phyloP scores from a whole-genome alignment of 2,888 invertebrate genomes.

The Dryocosmus kuriphilus region DNA sequence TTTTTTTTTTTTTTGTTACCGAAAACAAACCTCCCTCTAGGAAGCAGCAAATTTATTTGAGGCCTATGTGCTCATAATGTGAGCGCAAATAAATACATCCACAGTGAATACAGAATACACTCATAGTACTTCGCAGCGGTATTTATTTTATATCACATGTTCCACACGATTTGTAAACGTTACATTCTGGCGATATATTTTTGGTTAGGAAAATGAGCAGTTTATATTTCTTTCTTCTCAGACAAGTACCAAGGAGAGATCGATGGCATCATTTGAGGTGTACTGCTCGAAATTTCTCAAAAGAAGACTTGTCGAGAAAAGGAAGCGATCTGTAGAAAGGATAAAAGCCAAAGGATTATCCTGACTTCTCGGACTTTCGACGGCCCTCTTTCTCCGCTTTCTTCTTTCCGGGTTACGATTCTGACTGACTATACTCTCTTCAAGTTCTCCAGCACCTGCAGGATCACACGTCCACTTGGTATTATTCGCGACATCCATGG shows the following conservation, averaged over 20 bases:
- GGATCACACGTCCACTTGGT: neutral
- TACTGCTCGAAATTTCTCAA: neutral
- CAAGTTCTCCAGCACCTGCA: neutral
- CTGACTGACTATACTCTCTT: neutral
- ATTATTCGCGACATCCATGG: neutral
- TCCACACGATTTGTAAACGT: neutral
- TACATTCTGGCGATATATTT: neutral
- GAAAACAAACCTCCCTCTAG: no score
- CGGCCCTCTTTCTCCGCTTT: neutral
- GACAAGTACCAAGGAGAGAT: neutral
- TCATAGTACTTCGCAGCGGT: no score
- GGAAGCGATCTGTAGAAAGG: no score
- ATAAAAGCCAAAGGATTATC: slow-evolving; percentile 7
- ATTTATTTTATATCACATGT: neutral
- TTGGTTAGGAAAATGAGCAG: neutral
- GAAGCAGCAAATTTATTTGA: no score
- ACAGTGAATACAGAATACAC: no score
- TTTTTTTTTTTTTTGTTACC: no score
- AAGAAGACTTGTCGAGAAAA: neutral
- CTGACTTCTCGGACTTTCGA: slow-evolving; percentile 7
- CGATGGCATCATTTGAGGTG: neutral
- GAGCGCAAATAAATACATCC: no score
- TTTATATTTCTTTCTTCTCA: neutral
- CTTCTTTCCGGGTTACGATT: neutral
- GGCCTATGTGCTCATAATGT: no score